phyloP scores from a whole-genome alignment of 2,888 invertebrate species.

The Acleris laterana region DNA sequence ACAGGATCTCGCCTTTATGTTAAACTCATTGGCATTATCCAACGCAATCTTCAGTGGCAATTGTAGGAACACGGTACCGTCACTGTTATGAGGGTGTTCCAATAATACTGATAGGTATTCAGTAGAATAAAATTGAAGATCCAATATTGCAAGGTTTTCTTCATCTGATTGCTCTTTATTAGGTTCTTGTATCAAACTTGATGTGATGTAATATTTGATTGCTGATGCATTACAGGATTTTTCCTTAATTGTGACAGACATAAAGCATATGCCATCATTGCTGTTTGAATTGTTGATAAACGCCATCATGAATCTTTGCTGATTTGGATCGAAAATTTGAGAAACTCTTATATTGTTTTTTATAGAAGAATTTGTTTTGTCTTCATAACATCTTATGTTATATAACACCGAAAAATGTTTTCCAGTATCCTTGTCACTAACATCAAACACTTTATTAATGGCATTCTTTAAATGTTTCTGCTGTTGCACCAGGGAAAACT shows the following conservation, averaged over 20 bases:
- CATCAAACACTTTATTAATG: constrained; percentile 88
- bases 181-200: constrained; percentile 64
- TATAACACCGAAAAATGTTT: constrained; percentile 85
- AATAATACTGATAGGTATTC: constrained; percentile 89
- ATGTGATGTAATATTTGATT: constrained; percentile 82
- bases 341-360: constrained; percentile 68
- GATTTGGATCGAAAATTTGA: constrained; percentile 76
- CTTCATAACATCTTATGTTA: constrained; percentile 79
- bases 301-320: constrained; percentile 80
- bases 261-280: constrained; percentile 76
- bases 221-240: constrained; percentile 71
- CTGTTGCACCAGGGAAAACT: constrained; percentile 92
- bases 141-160: constrained; percentile 81
- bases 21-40: constrained; percentile 70
- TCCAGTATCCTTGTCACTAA: constrained; percentile 86
- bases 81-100: constrained; percentile 77
- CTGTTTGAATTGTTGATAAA: constrained; percentile 70
- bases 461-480: constrained; percentile 88
- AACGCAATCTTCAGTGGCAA: constrained; percentile 75
- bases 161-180: constrained; percentile 51
- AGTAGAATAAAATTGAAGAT: constrained; percentile 90
- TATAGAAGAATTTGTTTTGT: constrained; percentile 52
- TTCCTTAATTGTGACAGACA: constrained; percentile 77
- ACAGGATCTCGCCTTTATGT: constrained; percentile 67
- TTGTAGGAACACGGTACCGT: constrained; percentile 77